Evolutionary conservation across 2,113 vertebrate species (phyloP).

Genomic region (Chiloscyllium plagiosum): DNA sequence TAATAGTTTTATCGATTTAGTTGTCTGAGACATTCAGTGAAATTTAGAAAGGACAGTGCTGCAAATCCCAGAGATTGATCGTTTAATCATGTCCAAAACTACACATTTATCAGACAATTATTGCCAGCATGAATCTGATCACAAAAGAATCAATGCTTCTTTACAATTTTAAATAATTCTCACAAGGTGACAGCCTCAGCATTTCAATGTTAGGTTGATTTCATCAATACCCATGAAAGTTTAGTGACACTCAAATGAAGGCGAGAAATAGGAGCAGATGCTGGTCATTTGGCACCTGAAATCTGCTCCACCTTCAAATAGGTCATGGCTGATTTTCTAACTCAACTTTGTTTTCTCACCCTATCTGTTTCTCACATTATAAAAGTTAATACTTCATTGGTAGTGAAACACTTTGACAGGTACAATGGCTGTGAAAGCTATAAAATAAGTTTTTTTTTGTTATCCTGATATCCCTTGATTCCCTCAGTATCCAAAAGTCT

Average conservation of each 20-base stretch:
- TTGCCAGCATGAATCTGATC: background rate
- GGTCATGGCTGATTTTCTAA: background rate
- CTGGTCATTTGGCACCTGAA: background rate
- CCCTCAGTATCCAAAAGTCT: background rate
- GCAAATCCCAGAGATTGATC: background rate
- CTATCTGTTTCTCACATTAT: background rate
- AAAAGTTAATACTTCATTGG: background rate
- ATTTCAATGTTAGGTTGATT: background rate
- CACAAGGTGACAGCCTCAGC: background rate
- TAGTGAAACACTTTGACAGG: too few relatives aligned
- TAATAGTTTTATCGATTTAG: background rate
- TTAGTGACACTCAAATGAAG: background rate
- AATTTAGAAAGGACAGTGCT: background rate
- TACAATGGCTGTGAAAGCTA: too few relatives aligned
- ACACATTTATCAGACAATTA: background rate
- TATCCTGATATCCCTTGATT: background rate
- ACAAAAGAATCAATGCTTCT: background rate
- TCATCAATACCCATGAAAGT: background rate
- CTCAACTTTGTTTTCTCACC: background rate
- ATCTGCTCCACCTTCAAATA: background rate
- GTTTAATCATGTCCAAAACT: constrained; percentile 11
- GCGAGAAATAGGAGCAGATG: background rate
- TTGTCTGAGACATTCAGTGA: background rate
- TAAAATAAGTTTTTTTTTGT: background rate
- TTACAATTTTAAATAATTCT: background rate